Evolutionary conservation across 1,140 invertebrate genomes (phyloP).

Genomic region (Orius insidiosus): DNA sequence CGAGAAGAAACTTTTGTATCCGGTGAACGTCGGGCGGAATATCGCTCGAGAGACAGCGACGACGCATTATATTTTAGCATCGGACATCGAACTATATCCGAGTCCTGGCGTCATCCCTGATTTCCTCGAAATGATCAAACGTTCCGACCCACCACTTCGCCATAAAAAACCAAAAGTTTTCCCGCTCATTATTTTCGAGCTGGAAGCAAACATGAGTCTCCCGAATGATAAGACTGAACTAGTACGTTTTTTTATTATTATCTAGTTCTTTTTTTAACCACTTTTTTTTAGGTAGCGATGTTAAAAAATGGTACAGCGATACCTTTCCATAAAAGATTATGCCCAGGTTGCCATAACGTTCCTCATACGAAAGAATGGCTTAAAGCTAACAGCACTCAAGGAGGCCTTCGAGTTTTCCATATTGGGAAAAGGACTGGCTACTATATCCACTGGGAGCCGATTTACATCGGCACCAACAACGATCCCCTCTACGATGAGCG

Average conservation of each 20-base stretch:
- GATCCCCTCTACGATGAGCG: conserved; percentile 79
- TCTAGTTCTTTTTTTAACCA: background rate
- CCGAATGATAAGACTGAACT: conserved; percentile 31
- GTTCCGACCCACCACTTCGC: conserved; percentile 42
- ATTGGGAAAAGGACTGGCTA: conserved; percentile 62
- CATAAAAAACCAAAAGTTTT: conserved; percentile 56
- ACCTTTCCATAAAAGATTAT: conserved; percentile 80
- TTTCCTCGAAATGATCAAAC: conserved; percentile 66
- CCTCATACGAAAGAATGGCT: conserved; percentile 73
- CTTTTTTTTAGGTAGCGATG: conserved; percentile 40
- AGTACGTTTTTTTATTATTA: conserved; percentile 17
- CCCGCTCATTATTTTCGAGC: conserved; percentile 67
- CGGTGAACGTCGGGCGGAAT: conserved; percentile 75
- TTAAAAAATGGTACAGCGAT: conserved; percentile 58
- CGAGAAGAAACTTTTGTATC: conserved; percentile 63
- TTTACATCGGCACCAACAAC: conserved; percentile 68
- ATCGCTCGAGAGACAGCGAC: conserved; percentile 62
- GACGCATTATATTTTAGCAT: conserved; percentile 69
- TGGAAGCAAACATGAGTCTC: conserved; percentile 40
- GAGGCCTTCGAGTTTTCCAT: conserved; percentile 60
- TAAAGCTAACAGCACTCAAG: conserved; percentile 37
- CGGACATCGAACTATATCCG: conserved; percentile 77
- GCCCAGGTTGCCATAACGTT: conserved; percentile 72
- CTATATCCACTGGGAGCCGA: conserved; percentile 77
- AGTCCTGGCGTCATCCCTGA: conserved; percentile 54